Percentiles rank a stretch among this genome's conserved stretches.
Conservation (phyloP, 2,113 vertebrate species). For the Gymnocephalus cernua region DNA sequence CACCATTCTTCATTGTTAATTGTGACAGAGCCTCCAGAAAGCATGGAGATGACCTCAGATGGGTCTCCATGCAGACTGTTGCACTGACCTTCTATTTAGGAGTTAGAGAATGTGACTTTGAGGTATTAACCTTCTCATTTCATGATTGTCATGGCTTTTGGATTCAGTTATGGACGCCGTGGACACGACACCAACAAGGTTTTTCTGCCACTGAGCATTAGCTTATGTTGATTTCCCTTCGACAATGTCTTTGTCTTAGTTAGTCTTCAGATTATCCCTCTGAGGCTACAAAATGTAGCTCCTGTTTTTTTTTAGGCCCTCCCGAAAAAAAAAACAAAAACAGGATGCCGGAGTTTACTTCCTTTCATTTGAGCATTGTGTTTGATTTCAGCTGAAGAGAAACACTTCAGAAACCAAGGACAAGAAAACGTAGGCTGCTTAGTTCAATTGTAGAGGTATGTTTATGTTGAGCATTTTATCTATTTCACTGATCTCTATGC, state of each 20-base stretch:
- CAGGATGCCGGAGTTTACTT: slow-evolving; percentile 78
- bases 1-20: slow-evolving; percentile 48
- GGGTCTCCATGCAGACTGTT: not conserved
- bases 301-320: slow-evolving; percentile 20
- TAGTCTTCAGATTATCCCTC: not conserved
- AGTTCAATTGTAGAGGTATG: not conserved
- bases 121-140: not conserved
- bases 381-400: slow-evolving; percentile 39
- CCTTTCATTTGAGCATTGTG: slow-evolving; percentile 75
- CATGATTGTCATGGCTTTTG: not conserved
- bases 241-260: not conserved
- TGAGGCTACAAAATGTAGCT: slow-evolving; percentile 14
- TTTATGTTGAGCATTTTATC: not conserved
- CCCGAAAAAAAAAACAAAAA: slow-evolving; percentile 67
- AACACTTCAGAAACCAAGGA: not conserved
- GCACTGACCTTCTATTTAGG: not conserved
- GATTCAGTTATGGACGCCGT: not conserved
- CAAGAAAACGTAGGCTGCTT: not conserved
- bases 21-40: slow-evolving; percentile 19
- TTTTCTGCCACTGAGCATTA: not conserved
- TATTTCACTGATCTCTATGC: not conserved
- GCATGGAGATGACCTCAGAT: slow-evolving; percentile 3
- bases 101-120: not conserved
- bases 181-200: not conserved
- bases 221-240: too few species aligned